Percentiles rank a stretch among this genome's conserved stretches.
phyloP scores from a whole-genome alignment of 2,888 invertebrate species.

The Bhutanitis thaidina region DNA sequence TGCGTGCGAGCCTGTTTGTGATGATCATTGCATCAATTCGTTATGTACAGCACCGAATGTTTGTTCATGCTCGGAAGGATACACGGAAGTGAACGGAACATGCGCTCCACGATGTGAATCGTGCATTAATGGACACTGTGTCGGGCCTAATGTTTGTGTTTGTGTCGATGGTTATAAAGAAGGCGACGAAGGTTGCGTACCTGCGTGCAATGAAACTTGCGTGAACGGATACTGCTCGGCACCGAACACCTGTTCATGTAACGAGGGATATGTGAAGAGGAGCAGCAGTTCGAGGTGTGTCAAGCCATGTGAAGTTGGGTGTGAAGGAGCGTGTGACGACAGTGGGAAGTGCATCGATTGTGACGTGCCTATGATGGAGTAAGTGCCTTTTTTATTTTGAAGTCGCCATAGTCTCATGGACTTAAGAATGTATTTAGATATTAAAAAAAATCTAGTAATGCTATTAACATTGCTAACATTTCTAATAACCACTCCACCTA shows the following conservation, averaged over 20 bases:
- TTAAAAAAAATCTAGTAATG: too few relatives aligned
- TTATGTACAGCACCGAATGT: conserved; percentile 24
- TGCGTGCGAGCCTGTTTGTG: conserved; percentile 31
- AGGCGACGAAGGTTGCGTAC: conserved; percentile 31
- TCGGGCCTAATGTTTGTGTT: conserved; percentile 79
- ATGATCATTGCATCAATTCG: conserved; percentile 22
- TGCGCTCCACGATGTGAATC: conserved; percentile 35
- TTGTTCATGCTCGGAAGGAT: conserved; percentile 26
- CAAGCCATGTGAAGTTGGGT: conserved; percentile 32
- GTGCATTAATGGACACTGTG: conserved; percentile 53
- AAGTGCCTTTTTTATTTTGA: not conserved
- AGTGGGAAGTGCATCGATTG: conserved; percentile 22
- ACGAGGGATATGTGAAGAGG: conserved; percentile 42
- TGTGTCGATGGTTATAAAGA: conserved; percentile 77
- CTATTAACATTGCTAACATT: too few relatives aligned
- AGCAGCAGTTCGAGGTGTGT: conserved; percentile 26
- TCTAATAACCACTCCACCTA: too few relatives aligned
- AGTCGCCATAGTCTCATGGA: too few relatives aligned
- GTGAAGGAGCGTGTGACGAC: conserved; percentile 30
- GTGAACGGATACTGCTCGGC: conserved; percentile 43
- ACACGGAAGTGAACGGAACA: conserved; percentile 22
- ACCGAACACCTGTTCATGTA: conserved; percentile 67
- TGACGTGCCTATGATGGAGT: conserved; percentile 4
- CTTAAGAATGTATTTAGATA: too few relatives aligned
- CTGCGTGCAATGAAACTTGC: conserved; percentile 39